These are phyloP conservation scores for Limonius californicus DNA, from an alignment of 1,140 invertebrate genomes.

Conservation along the genomic window DNA sequence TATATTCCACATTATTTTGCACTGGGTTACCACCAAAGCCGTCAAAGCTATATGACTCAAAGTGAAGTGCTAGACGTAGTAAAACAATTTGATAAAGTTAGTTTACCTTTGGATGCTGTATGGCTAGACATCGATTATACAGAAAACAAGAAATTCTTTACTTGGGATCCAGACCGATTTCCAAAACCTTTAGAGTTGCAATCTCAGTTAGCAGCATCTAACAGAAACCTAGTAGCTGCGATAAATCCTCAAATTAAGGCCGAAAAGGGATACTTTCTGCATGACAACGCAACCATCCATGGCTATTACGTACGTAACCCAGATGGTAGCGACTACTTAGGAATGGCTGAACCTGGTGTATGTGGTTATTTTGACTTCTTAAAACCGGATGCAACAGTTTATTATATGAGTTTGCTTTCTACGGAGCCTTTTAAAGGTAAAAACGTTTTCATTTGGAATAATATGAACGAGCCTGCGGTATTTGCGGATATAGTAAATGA, in stretches of 20 bases:
- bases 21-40: slow-evolving; percentile 67
- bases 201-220: slow-evolving; percentile 37
- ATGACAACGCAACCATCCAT: slow-evolving; percentile 79
- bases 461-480: slow-evolving; percentile 78
- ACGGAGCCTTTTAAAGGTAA: slow-evolving; percentile 54
- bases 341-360: slow-evolving; percentile 94
- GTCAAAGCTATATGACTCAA: slow-evolving; percentile 75
- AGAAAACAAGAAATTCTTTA: slow-evolving; percentile 68
- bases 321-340: slow-evolving; percentile 84
- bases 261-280: slow-evolving; percentile 81
- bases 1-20: slow-evolving; percentile 47
- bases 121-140: slow-evolving; percentile 79
- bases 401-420: slow-evolving; percentile 55
- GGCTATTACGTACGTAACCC: slow-evolving; percentile 88
- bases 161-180: slow-evolving; percentile 64
- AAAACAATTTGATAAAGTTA: slow-evolving; percentile 57
- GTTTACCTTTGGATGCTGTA: slow-evolving; percentile 65
- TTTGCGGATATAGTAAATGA: slow-evolving; percentile 61
- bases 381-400: slow-evolving; percentile 60
- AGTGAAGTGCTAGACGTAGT: slow-evolving; percentile 61
- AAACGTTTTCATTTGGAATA: slow-evolving; percentile 68
- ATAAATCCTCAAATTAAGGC: slow-evolving; percentile 98
- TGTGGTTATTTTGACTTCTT: slow-evolving; percentile 95
- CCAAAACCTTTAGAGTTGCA: slow-evolving; percentile 47
- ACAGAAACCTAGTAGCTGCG: slow-evolving; percentile 79